These are phyloP conservation scores for Mylabris sibirica DNA, from an alignment of 2,888 invertebrate species.

Conservation along the genomic window DNA sequence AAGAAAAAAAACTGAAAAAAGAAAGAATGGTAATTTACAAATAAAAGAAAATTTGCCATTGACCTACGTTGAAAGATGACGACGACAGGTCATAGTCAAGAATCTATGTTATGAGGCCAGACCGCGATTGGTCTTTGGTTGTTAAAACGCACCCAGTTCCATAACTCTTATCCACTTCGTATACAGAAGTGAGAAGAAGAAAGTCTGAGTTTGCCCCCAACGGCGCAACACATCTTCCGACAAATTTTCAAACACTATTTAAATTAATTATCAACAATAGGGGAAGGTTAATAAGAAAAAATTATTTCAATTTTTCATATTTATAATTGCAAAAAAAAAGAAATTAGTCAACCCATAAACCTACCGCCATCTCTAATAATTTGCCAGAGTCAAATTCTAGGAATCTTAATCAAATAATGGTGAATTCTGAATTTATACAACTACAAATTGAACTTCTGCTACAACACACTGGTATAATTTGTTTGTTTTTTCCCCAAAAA, in stretches of 20 bases:
- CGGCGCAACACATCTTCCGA: neutral
- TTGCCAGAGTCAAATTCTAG: neutral
- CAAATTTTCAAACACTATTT: neutral
- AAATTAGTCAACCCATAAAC: neutral
- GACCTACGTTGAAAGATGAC: constrained; percentile 32
- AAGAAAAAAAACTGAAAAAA: neutral
- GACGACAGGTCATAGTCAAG: constrained; percentile 31
- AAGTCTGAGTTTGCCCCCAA: neutral
- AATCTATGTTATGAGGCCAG: constrained; percentile 35
- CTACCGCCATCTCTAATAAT: neutral
- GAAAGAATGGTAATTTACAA: constrained; percentile 22
- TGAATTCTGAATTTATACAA: constrained; percentile 27
- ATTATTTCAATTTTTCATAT: neutral
- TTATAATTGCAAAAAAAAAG: neutral
- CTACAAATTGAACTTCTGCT: constrained; percentile 44
- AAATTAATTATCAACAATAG: neutral
- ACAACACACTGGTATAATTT: constrained; percentile 40
- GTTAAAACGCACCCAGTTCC: constrained; percentile 20
- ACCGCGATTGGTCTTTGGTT: constrained; percentile 27
- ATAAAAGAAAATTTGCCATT: constrained; percentile 34
- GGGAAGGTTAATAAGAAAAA: too few species aligned
- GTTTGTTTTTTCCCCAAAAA: constrained; percentile 36
- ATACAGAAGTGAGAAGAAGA: constrained; percentile 13
- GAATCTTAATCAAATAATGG: neutral
- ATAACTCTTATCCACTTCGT: constrained; percentile 10